These are phyloP conservation scores for Lasioglossum zephyrum DNA, from an alignment of 2,888 invertebrate species.

Conservation along the genomic window DNA sequence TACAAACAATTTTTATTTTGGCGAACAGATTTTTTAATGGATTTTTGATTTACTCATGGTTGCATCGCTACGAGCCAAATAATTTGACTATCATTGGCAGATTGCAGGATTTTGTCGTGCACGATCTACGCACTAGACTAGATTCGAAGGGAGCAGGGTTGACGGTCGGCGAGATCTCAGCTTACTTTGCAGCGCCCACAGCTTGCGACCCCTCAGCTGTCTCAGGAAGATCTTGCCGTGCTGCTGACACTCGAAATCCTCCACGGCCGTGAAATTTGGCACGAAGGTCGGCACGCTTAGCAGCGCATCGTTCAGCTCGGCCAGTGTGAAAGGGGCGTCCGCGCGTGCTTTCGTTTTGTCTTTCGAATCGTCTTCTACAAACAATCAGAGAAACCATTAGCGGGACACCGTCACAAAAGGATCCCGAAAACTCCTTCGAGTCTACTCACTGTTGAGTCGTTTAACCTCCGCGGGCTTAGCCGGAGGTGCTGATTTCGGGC, in stretches of 20 bases:
- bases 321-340: slow-evolving; percentile 86
- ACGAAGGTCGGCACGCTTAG: slow-evolving; percentile 87
- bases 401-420: neutral
- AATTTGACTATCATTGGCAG: neutral
- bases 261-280: slow-evolving; percentile 88
- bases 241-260: slow-evolving; percentile 88
- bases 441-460: slow-evolving; percentile 75
- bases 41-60: no score
- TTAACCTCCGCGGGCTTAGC: slow-evolving; percentile 55
- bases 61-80: neutral
- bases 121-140: neutral
- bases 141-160: neutral
- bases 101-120: neutral
- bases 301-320: slow-evolving; percentile 87
- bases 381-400: slow-evolving; percentile 14
- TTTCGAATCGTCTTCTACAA: slow-evolving; percentile 79
- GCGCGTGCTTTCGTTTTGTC: slow-evolving; percentile 80
- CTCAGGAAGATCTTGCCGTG: slow-evolving; percentile 89
- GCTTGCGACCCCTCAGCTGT: slow-evolving; percentile 88
- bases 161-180: neutral
- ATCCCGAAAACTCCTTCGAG: neutral
- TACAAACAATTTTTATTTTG: neutral
- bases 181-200: slow-evolving; percentile 91
- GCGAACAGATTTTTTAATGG: no score
- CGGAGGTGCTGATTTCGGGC: slow-evolving; percentile 46